Conservation (phyloP, 2,113 vertebrate genomes). For the Circaetus cinerascens region DNA sequence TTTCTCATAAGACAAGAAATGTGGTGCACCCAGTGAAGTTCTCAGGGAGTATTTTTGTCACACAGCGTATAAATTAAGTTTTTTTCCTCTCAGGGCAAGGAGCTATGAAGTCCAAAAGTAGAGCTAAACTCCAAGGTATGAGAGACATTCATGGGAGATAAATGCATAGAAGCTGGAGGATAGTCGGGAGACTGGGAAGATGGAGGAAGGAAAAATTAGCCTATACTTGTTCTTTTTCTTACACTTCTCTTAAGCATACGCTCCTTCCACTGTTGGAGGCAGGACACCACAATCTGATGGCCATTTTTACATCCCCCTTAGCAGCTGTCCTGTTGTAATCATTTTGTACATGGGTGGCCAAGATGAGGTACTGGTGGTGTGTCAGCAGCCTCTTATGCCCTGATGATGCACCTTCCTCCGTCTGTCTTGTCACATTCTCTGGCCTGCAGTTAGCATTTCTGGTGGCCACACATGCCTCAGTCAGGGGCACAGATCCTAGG, state of each 20-base stretch:
- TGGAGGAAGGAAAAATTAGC: background rate
- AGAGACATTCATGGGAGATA: background rate
- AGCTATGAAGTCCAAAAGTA: background rate
- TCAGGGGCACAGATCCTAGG: background rate
- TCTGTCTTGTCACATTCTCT: accelerated
- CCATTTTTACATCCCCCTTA: background rate
- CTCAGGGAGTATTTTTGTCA: background rate
- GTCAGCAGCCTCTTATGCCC: background rate
- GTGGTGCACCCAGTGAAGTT: background rate
- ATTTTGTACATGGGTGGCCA: accelerated
- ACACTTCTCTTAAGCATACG: background rate
- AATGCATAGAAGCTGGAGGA: background rate
- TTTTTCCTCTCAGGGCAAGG: background rate
- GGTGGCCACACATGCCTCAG: accelerated
- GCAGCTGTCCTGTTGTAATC: background rate
- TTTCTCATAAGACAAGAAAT: background rate
- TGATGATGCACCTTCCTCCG: accelerated
- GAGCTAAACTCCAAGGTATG: background rate
- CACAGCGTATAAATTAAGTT: background rate
- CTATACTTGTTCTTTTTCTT: background rate
- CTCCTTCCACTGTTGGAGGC: background rate
- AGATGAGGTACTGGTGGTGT: background rate
- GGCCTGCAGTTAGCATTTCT: background rate
- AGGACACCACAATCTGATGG: accelerated
- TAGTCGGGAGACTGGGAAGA: background rate